Evolutionary conservation across 1,140 invertebrate genomes (phyloP).

Genomic region (Saccostrea cuccullata): DNA sequence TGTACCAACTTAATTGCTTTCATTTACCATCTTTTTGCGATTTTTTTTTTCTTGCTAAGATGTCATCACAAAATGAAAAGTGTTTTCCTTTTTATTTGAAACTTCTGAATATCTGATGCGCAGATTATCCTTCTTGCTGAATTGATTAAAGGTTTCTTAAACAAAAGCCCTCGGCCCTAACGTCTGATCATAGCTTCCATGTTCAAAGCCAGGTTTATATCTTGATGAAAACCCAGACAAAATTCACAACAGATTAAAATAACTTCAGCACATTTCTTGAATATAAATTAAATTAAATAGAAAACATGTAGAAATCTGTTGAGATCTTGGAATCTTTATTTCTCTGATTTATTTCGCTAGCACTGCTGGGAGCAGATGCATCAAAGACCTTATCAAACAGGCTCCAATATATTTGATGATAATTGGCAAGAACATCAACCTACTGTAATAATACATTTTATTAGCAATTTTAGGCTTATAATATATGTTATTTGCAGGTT

Average conservation of each 20-base stretch:
- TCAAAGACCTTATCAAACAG: slow-evolving; percentile 31
- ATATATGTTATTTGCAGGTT: slow-evolving; percentile 23
- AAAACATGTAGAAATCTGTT: slow-evolving; percentile 36
- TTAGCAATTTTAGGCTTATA: slow-evolving; percentile 21
- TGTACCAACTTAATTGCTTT: too few relatives aligned
- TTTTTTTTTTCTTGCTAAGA: not conserved
- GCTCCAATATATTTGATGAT: slow-evolving; percentile 24
- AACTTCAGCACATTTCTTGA: slow-evolving; percentile 32
- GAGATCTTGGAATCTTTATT: slow-evolving; percentile 29
- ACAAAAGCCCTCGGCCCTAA: not conserved
- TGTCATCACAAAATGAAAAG: not conserved
- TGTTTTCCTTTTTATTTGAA: slow-evolving; percentile 3
- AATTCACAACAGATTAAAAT: slow-evolving; percentile 37
- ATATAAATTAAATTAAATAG: slow-evolving; percentile 35
- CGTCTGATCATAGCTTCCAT: not conserved
- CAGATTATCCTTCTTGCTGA: not conserved
- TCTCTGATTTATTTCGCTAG: not conserved
- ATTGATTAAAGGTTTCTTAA: slow-evolving; percentile 29
- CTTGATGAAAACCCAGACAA: slow-evolving; percentile 35
- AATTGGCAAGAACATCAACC: slow-evolving; percentile 27
- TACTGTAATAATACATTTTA: slow-evolving; percentile 23
- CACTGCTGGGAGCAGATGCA: not conserved
- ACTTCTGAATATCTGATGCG: not conserved
- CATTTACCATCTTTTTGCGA: not conserved
- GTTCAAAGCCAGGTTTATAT: slow-evolving; percentile 6